A percentile compares a stretch with the other conserved stretches of the same genome.
These are phyloP conservation scores for Microcebus ravelobensis DNA, from an alignment of 2,113 vertebrate species.

Conservation along the genomic window DNA sequence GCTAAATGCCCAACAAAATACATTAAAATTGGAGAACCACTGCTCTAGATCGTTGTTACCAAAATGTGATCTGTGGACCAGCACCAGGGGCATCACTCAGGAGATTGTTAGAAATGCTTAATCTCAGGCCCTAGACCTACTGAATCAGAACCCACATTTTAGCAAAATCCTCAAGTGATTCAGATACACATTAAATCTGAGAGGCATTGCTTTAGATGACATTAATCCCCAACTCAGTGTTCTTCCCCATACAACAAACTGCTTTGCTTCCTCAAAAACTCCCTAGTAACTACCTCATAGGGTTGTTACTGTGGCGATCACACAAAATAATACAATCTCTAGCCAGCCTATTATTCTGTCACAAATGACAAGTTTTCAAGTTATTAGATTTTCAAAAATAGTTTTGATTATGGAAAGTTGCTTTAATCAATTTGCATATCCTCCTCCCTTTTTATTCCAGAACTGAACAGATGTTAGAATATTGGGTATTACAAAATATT, in stretches of 20 bases:
- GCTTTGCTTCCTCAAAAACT: background rate
- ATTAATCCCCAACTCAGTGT: background rate
- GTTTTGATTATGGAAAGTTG: slow-evolving; percentile 3
- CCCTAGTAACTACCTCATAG: background rate
- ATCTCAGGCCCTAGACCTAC: background rate
- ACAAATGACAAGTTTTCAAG: background rate
- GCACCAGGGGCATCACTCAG: background rate
- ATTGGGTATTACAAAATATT: background rate
- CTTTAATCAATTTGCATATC: background rate
- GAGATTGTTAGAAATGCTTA: background rate
- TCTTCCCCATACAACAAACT: background rate
- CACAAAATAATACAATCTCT: background rate
- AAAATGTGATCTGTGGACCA: background rate
- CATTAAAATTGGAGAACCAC: background rate
- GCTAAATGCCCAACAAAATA: background rate
- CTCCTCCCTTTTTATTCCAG: background rate
- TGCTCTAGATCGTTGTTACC: background rate
- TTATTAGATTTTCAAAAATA: background rate
- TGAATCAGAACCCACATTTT: background rate
- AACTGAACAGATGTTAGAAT: background rate
- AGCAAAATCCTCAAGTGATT: background rate
- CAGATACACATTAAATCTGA: background rate
- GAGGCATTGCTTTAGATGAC: background rate
- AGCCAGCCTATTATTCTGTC: background rate
- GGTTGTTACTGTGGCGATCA: background rate